phyloP scores from a whole-genome alignment of 2,113 vertebrate species.

The Ginglymostoma cirratum region DNA sequence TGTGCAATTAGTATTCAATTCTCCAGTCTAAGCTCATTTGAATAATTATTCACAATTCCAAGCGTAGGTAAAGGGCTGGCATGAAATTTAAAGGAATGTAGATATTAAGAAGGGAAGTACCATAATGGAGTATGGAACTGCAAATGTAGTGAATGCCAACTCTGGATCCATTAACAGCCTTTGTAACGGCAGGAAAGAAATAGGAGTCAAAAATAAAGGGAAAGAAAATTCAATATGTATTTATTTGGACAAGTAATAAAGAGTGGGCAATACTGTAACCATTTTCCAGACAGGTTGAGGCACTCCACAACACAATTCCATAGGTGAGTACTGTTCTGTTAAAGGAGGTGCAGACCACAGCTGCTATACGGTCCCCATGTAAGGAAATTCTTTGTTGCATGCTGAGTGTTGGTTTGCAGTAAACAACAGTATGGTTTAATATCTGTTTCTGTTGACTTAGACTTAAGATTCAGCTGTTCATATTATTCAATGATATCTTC shows the following conservation, averaged over 20 bases:
- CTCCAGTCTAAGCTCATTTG: neutral
- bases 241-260: neutral
- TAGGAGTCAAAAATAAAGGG: neutral
- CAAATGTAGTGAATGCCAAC: neutral
- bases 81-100: neutral
- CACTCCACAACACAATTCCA: neutral
- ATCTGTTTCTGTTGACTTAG: neutral
- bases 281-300: neutral
- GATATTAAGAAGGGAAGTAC: neutral
- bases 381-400: neutral
- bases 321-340: neutral
- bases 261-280: neutral
- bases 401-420: neutral
- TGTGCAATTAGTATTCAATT: neutral
- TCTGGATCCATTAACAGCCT: neutral
- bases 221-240: neutral
- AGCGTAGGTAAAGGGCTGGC: neutral
- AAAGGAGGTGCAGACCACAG: neutral
- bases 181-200: neutral
- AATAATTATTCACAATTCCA: slow-evolving; percentile 3
- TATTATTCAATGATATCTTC: neutral
- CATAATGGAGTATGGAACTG: neutral
- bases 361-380: neutral
- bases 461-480: neutral
- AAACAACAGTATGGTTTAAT: neutral